A percentile compares a stretch with the other conserved stretches of the same genome.
phyloP scores from a whole-genome alignment of 2,113 vertebrate genomes.

The Oncorhynchus clarkii region DNA sequence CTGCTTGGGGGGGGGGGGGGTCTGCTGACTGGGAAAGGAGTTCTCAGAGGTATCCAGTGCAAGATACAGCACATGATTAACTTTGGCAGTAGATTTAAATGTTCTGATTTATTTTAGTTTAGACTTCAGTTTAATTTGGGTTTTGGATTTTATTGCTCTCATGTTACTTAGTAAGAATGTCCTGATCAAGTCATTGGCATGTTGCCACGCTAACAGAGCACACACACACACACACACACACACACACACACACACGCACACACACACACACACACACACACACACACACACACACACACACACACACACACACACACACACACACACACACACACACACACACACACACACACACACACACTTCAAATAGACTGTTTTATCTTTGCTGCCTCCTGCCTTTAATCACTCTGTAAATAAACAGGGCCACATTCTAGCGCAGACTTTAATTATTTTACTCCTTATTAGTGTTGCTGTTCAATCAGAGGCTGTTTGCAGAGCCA shows the following conservation, averaged over 20 bases:
- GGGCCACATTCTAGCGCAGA: slow-evolving; percentile 34
- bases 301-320: too few relatives aligned
- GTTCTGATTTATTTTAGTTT: neutral
- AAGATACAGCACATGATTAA: neutral
- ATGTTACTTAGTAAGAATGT: neutral
- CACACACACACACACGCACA: too few relatives aligned
- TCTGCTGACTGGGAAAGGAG: too few relatives aligned
- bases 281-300: too few relatives aligned
- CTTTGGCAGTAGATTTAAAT: neutral
- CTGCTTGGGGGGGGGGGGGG: too few relatives aligned
- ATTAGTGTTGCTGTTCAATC: slow-evolving; percentile 25
- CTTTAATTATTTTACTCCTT: slow-evolving; percentile 36
- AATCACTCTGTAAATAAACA: slow-evolving; percentile 21
- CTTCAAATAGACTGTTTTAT: slow-evolving; percentile 24
- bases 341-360: slow-evolving; percentile 11
- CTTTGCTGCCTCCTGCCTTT: slow-evolving; percentile 21
- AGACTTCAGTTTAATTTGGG: neutral
- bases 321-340: neutral
- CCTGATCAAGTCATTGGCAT: neutral
- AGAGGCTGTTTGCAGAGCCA: slow-evolving; percentile 36
- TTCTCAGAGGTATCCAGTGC: neutral
- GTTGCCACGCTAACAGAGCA: neutral
- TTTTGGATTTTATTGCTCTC: neutral
- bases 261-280: too few relatives aligned
- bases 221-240: slow-evolving; percentile 1